Evolutionary conservation across 2,113 vertebrate genomes (phyloP).

Genomic region (Tenebrosternarchus preto): DNA sequence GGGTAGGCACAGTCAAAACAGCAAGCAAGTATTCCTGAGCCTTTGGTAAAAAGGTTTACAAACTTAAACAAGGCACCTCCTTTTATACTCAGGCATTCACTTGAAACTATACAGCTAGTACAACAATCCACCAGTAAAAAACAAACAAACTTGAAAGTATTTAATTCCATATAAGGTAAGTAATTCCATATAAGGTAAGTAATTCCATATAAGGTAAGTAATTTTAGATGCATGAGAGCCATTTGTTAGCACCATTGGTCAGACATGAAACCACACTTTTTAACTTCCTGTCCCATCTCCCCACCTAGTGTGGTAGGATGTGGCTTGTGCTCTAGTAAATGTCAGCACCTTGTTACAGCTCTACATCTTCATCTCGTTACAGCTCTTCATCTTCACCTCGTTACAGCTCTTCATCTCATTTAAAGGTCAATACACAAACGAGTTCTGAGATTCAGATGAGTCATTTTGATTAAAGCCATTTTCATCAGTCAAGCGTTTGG

Average conservation of each 20-base stretch:
- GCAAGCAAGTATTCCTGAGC: background rate
- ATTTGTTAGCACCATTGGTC: background rate
- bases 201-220: slow-evolving; percentile 29
- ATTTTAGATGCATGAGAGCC: background rate
- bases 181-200: background rate
- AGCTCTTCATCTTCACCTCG: no score
- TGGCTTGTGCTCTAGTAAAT: background rate
- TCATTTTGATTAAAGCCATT: no score
- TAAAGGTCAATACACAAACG: no score
- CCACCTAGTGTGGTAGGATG: background rate
- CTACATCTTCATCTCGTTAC: no score
- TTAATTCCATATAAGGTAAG: slow-evolving; percentile 27
- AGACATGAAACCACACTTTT: background rate
- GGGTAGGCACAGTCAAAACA: background rate
- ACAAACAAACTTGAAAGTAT: background rate
- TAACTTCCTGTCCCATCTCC: background rate
- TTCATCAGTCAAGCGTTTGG: no score
- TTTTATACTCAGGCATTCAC: slow-evolving; percentile 13
- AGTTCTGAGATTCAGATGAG: background rate
- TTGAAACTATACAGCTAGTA: background rate
- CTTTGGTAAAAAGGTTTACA: background rate
- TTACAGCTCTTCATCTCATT: background rate
- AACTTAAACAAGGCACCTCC: background rate
- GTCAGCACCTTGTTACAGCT: background rate
- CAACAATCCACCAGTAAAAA: background rate